Conservation (phyloP, 92 coral and sea anemone genomes). For the Palythoa grandis region DNA sequence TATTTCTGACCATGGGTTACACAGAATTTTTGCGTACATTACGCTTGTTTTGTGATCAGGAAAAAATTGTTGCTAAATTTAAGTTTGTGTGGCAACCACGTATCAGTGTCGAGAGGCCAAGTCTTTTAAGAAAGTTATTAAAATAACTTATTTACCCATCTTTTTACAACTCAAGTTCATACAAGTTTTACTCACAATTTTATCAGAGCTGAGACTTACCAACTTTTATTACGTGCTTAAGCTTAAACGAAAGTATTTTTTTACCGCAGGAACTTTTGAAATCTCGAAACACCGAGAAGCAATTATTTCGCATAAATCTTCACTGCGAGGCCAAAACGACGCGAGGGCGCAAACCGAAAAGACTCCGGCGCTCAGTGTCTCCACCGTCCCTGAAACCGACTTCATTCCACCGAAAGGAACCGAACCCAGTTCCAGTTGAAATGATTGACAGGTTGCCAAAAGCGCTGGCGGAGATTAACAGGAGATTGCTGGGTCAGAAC, state of each 20-base stretch:
- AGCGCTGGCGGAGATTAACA: slow-evolving; percentile 24
- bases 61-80: too few relatives aligned
- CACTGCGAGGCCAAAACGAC: not conserved
- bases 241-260: not conserved
- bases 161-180: too few relatives aligned
- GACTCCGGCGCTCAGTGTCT: not conserved
- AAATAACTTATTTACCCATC: too few relatives aligned
- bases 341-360: slow-evolving; percentile 1
- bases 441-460: slow-evolving; percentile 2
- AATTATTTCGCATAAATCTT: not conserved
- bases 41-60: too few relatives aligned
- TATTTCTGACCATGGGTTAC: too few relatives aligned
- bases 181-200: too few relatives aligned
- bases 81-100: too few relatives aligned
- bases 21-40: too few relatives aligned
- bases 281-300: not conserved
- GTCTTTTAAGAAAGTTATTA: too few relatives aligned
- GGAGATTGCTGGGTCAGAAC: slow-evolving; percentile 18
- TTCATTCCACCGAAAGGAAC: not conserved
- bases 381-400: not conserved
- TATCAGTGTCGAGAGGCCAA: too few relatives aligned
- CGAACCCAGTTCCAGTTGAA: not conserved
- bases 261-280: not conserved
- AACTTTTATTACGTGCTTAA: not conserved
- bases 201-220: too few relatives aligned